These are phyloP conservation scores for Elgonia sp. DNA, from an alignment of 2,888 invertebrate genomes.

Conservation along the genomic window DNA sequence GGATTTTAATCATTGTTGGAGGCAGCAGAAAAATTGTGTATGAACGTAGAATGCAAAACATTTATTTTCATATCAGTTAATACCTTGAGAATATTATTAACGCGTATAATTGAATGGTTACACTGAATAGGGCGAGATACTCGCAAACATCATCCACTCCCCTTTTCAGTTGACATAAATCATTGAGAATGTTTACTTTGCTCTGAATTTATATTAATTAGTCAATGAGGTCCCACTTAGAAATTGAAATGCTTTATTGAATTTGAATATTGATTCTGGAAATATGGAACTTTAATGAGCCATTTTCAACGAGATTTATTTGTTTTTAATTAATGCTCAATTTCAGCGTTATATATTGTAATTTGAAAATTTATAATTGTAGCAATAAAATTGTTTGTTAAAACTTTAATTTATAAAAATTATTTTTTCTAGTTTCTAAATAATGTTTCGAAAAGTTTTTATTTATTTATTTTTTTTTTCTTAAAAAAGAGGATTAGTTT, in stretches of 20 bases:
- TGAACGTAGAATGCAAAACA: not conserved
- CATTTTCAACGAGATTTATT: too few species aligned
- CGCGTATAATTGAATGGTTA: slow-evolving; percentile 43
- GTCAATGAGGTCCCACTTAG: not conserved
- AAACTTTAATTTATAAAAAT: too few species aligned
- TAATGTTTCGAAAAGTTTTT: too few species aligned
- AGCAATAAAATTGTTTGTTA: too few species aligned
- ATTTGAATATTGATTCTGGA: not conserved
- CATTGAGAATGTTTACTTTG: slow-evolving; percentile 9
- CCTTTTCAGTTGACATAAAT: slow-evolving; percentile 20
- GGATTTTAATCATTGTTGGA: not conserved
- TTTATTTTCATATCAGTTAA: slow-evolving; percentile 54
- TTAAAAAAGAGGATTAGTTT: too few species aligned
- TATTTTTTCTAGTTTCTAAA: too few species aligned
- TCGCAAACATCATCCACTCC: slow-evolving; percentile 22
- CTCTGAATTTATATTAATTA: slow-evolving; percentile 37
- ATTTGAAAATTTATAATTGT: too few species aligned
- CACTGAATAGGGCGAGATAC: slow-evolving; percentile 33
- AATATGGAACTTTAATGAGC: not conserved
- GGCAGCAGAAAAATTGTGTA: not conserved
- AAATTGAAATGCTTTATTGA: not conserved
- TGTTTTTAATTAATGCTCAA: too few species aligned
- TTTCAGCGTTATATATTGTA: too few species aligned
- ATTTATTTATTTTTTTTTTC: too few species aligned
- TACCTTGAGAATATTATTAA: slow-evolving; percentile 54